Evolutionary conservation across 2,797 vertebrate species (phyloP).

Genomic region (Lycodopsis pacificus): DNA sequence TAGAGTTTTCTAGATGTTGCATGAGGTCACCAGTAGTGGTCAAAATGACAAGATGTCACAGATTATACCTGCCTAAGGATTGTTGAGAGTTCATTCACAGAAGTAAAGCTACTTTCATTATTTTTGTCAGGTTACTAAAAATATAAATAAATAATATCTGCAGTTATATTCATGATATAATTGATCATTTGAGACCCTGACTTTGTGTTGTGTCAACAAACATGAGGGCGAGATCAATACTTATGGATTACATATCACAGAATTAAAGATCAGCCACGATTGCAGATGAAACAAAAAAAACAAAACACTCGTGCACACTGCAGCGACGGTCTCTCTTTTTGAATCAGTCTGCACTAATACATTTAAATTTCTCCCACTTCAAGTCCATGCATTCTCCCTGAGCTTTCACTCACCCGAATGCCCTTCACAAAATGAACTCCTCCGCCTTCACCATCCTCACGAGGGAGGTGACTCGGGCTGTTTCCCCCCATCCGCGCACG

Average conservation of each 20-base stretch:
- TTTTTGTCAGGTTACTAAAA: neutral
- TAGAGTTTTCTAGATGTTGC: neutral
- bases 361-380: neutral
- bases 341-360: neutral
- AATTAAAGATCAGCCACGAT: accelerated
- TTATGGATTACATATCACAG: neutral
- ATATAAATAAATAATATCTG: neutral
- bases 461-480: conserved; percentile 69
- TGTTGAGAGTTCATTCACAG: neutral
- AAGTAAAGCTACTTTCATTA: neutral
- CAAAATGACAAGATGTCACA: neutral
- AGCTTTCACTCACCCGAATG: conserved; percentile 80
- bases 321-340: accelerated
- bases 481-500: conserved; percentile 78
- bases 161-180: neutral
- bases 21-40: neutral
- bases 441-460: conserved; percentile 59
- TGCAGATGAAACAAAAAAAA: neutral
- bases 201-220: conserved; percentile 10
- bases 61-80: neutral
- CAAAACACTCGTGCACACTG: neutral
- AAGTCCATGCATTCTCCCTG: neutral
- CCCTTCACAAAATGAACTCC: conserved; percentile 80
- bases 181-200: neutral
- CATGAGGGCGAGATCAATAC: neutral